Conservation (phyloP, 2,888 invertebrate genomes). For the Coelopa pilipes region DNA sequence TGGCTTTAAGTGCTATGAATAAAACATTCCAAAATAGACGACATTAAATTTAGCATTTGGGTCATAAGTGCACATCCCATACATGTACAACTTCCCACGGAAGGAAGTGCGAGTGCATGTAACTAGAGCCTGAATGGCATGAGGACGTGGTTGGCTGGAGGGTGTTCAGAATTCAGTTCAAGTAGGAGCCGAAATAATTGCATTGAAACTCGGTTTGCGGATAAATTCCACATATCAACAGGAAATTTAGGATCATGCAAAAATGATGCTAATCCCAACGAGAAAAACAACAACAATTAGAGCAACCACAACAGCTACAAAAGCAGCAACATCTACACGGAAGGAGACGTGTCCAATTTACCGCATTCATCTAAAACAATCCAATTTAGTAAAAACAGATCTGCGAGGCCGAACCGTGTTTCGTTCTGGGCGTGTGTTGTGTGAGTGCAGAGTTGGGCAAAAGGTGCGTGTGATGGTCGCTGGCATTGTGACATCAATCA, state of each 20-base stretch:
- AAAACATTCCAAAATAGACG: too few species aligned
- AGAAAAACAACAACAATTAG: neutral
- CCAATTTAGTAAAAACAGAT: slow-evolving; percentile 37
- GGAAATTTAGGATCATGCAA: slow-evolving; percentile 34
- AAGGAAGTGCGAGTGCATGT: too few species aligned
- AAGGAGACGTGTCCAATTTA: slow-evolving; percentile 36
- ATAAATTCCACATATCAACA: slow-evolving; percentile 36
- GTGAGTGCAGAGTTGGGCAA: too few species aligned
- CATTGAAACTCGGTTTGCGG: slow-evolving; percentile 32
- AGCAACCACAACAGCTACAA: neutral
- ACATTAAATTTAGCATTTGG: too few species aligned
- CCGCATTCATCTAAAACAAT: slow-evolving; percentile 35
- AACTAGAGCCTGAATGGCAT: too few species aligned
- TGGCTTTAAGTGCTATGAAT: too few species aligned
- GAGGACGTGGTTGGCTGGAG: too few species aligned
- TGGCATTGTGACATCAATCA: slow-evolving; percentile 40
- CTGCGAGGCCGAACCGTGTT: slow-evolving; percentile 17
- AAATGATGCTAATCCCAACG: slow-evolving; percentile 36
- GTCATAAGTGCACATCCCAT: too few species aligned
- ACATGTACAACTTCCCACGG: too few species aligned
- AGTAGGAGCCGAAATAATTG: slow-evolving; percentile 32
- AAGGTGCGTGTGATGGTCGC: slow-evolving; percentile 15
- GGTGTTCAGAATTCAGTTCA: too few species aligned
- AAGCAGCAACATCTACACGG: slow-evolving; percentile 3
- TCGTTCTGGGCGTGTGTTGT: too few species aligned